These are phyloP conservation scores for Thymelicus sylvestris DNA, from an alignment of 2,888 invertebrate genomes.

Conservation along the genomic window DNA sequence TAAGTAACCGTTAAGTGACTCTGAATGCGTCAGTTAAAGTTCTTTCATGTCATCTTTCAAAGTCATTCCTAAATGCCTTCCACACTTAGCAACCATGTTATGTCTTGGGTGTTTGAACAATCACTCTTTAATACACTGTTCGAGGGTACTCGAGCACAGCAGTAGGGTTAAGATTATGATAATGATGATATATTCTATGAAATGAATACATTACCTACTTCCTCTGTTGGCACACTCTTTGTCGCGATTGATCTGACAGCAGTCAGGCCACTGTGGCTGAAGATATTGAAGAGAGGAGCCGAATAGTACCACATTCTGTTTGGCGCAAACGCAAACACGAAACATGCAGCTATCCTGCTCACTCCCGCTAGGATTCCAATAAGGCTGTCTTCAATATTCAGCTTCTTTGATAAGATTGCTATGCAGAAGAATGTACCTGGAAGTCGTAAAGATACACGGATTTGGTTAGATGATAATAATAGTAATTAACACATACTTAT, in stretches of 20 bases:
- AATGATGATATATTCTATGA: background rate
- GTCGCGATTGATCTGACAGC: slow-evolving; percentile 84
- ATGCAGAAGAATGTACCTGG: slow-evolving; percentile 79
- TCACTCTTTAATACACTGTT: too few relatives aligned
- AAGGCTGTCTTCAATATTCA: slow-evolving; percentile 75
- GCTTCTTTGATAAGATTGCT: slow-evolving; percentile 70
- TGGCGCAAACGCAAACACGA: slow-evolving; percentile 80
- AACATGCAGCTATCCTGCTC: slow-evolving; percentile 82
- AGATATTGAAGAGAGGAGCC: slow-evolving; percentile 79
- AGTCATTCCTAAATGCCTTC: too few relatives aligned
- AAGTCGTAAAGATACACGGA: background rate
- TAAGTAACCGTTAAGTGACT: too few relatives aligned
- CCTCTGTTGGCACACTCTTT: slow-evolving; percentile 82
- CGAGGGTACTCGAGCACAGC: too few relatives aligned
- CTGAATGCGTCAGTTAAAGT: too few relatives aligned
- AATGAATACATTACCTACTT: slow-evolving; percentile 72
- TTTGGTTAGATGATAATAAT: too few relatives aligned
- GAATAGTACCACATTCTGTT: slow-evolving; percentile 76
- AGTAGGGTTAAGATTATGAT: background rate
- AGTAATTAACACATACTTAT: too few relatives aligned
- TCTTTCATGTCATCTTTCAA: too few relatives aligned
- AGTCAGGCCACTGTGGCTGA: slow-evolving; percentile 83
- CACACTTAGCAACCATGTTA: too few relatives aligned
- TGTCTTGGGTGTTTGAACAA: too few relatives aligned
- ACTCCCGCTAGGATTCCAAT: slow-evolving; percentile 77